A percentile compares a stretch with the other conserved stretches of the same genome.
These are phyloP conservation scores for Enteromius thamalakanensis DNA, from an alignment of 2,797 vertebrate species.

Conservation along the genomic window DNA sequence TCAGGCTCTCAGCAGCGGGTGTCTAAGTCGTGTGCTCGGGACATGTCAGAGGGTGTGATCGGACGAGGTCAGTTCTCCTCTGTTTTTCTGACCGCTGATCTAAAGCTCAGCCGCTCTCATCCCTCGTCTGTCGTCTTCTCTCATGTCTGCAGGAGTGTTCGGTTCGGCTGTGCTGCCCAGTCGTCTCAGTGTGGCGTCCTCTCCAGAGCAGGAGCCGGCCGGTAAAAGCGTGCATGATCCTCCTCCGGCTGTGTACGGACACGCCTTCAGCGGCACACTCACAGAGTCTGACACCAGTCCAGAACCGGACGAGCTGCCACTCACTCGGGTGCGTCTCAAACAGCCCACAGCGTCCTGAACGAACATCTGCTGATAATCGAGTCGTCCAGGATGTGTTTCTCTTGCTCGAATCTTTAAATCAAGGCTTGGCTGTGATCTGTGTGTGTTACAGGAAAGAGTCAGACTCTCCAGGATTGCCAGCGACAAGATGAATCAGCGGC, in stretches of 20 bases:
- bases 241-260: conserved; percentile 71
- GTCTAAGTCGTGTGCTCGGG: conserved; percentile 67
- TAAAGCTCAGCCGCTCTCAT: background rate
- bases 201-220: conserved; percentile 67
- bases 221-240: conserved; percentile 67
- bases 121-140: background rate
- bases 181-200: conserved; percentile 63
- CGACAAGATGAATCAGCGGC: conserved; percentile 78
- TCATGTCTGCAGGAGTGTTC: conserved; percentile 82
- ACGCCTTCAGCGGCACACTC: conserved; percentile 66
- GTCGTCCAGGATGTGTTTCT: too few relatives aligned
- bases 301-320: conserved; percentile 54
- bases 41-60: conserved; percentile 82
- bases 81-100: background rate
- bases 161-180: conserved; percentile 67
- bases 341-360: background rate
- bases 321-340: conserved; percentile 12
- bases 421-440: background rate
- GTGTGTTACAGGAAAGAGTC: conserved; percentile 72
- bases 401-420: too few relatives aligned
- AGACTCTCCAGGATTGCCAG: conserved; percentile 78
- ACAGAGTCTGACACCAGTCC: conserved; percentile 61
- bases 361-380: too few relatives aligned
- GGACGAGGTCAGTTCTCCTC: conserved; percentile 82
- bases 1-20: conserved; percentile 68